Evolutionary conservation across 2,888 invertebrate species (phyloP).

Genomic region (Drosophila anomalata): DNA sequence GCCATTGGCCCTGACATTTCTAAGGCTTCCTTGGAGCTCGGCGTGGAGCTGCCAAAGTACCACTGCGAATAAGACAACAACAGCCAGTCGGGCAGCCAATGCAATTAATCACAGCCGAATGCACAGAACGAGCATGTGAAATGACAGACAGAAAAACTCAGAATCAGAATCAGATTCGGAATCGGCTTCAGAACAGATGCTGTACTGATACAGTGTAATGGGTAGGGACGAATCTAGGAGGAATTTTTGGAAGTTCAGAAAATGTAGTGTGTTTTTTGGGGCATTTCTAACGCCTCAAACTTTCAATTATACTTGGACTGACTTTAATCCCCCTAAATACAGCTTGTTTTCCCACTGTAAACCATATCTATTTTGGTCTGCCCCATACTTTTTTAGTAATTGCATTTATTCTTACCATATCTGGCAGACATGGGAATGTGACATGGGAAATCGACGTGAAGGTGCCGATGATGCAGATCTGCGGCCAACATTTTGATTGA

Average conservation of each 20-base stretch:
- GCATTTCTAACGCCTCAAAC: background rate
- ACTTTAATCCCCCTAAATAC: no score
- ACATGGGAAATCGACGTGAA: conserved; percentile 28
- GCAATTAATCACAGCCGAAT: conserved; percentile 80
- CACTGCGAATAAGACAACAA: conserved; percentile 23
- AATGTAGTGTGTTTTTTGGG: background rate
- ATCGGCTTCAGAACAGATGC: conserved; percentile 39
- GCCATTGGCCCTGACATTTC: conserved; percentile 78
- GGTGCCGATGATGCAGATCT: conserved; percentile 44
- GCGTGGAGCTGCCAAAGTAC: conserved; percentile 2
- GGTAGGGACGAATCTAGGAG: background rate
- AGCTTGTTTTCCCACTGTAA: conserved; percentile 12
- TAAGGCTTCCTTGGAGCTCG: conserved; percentile 69
- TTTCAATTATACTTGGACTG: no score
- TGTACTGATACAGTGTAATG: conserved; percentile 44
- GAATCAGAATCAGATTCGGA: conserved; percentile 13
- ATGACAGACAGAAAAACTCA: conserved; percentile 62
- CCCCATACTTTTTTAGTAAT: conserved; percentile 42
- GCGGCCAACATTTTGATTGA: conserved; percentile 74
- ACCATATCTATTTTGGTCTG: conserved; percentile 36
- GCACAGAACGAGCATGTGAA: conserved; percentile 76
- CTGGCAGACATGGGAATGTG: conserved; percentile 29
- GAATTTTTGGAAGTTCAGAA: background rate
- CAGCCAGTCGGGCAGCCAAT: conserved; percentile 61
- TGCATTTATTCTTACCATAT: conserved; percentile 64